phyloP scores from a whole-genome alignment of 1,140 invertebrate genomes.

The Mactra quadrangularis region DNA sequence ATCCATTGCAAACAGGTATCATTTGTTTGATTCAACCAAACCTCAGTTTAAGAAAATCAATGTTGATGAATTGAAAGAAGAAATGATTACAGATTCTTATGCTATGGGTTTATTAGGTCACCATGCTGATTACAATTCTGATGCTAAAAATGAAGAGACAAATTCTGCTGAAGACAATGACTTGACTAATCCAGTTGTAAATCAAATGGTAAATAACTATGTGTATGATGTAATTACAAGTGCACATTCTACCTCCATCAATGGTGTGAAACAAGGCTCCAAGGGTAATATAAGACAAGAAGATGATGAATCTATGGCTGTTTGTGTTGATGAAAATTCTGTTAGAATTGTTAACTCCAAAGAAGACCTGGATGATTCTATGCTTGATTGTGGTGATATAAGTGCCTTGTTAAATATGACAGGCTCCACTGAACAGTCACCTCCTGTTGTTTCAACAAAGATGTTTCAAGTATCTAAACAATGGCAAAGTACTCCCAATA shows the following conservation, averaged over 20 bases:
- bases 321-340: slow-evolving; percentile 55
- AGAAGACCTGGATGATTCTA: slow-evolving; percentile 23
- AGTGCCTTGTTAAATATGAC: slow-evolving; percentile 33
- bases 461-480: background rate
- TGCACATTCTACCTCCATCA: background rate
- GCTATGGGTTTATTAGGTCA: background rate
- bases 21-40: slow-evolving; percentile 45
- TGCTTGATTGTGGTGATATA: background rate
- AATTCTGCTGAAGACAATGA: background rate
- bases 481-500: background rate
- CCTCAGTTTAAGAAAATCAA: slow-evolving; percentile 9
- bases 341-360: slow-evolving; percentile 24
- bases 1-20: slow-evolving; percentile 65
- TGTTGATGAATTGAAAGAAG: background rate
- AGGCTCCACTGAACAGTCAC: background rate
- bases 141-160: background rate
- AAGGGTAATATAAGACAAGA: slow-evolving; percentile 3
- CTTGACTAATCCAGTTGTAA: slow-evolving; percentile 9
- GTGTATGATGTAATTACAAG: slow-evolving; percentile 47
- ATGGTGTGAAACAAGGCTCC: background rate
- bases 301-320: slow-evolving; percentile 43
- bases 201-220: slow-evolving; percentile 57
- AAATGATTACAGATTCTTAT: slow-evolving; percentile 1
- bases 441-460: background rate
- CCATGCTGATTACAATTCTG: background rate